These are phyloP conservation scores for Sphinx pinastri DNA, from an alignment of 2,888 invertebrate species.

Conservation along the genomic window DNA sequence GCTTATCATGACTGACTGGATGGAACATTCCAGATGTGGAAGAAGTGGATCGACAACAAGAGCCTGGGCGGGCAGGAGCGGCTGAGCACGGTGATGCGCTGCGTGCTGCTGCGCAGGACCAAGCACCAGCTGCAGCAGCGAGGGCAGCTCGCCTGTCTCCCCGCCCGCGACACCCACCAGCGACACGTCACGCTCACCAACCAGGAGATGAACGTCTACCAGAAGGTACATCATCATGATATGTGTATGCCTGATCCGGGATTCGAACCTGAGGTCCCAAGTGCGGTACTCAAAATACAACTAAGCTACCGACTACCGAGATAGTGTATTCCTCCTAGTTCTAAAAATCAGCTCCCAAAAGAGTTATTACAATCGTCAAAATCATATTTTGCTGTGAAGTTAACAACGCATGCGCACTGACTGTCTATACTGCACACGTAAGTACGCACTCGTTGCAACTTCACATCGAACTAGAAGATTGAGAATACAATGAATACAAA, in stretches of 20 bases:
- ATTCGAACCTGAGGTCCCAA: too few species aligned
- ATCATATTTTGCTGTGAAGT: too few species aligned
- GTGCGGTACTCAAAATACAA: too few species aligned
- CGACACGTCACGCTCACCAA: conserved; percentile 86
- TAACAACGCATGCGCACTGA: too few species aligned
- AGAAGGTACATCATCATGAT: conserved; percentile 44
- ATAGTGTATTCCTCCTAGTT: not conserved
- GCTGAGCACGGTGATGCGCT: conserved; percentile 92
- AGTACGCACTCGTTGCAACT: too few species aligned
- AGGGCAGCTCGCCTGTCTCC: conserved; percentile 86
- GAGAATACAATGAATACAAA: not conserved
- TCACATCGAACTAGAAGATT: too few species aligned
- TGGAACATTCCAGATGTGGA: conserved; percentile 88
- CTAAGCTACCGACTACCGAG: too few species aligned
- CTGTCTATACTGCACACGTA: too few species aligned
- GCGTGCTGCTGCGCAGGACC: conserved; percentile 93
- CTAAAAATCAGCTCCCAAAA: too few species aligned
- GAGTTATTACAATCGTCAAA: too few species aligned
- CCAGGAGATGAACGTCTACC: conserved; percentile 91
- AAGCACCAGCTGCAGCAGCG: conserved; percentile 89
- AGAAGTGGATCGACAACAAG: conserved; percentile 95
- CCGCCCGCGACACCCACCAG: conserved; percentile 83
- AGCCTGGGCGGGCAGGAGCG: conserved; percentile 90
- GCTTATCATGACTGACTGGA: too few species aligned
- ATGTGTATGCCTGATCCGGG: not conserved